Evolutionary conservation across 2,888 invertebrate species (phyloP).

Genomic region (Lasioglossum marginatum): DNA sequence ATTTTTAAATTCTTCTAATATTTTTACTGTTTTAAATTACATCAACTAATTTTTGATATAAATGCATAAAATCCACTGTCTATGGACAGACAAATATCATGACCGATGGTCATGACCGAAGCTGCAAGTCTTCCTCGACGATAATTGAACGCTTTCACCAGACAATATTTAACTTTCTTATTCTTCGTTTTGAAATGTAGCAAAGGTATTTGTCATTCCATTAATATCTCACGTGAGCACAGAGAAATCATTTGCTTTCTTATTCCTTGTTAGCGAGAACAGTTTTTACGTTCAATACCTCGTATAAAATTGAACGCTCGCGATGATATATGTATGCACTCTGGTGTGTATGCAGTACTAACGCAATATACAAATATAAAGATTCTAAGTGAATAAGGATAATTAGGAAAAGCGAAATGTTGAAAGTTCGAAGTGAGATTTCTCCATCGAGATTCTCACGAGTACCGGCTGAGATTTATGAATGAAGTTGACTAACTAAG

Average conservation of each 20-base stretch:
- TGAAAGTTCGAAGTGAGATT: slow-evolving; percentile 40
- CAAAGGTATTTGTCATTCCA: not conserved
- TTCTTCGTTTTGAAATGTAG: slow-evolving; percentile 3
- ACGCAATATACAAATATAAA: not conserved
- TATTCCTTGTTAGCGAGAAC: not conserved
- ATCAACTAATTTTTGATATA: no score
- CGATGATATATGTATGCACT: not conserved
- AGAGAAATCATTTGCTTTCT: not conserved
- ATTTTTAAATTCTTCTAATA: no score
- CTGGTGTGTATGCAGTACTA: not conserved
- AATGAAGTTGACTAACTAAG: slow-evolving; percentile 36
- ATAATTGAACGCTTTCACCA: slow-evolving; percentile 7
- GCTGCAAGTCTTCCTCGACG: not conserved
- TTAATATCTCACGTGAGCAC: slow-evolving; percentile 5
- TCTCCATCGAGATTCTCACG: slow-evolving; percentile 37
- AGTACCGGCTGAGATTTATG: slow-evolving; percentile 16
- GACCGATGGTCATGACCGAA: not conserved
- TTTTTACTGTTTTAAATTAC: no score
- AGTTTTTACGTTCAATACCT: not conserved
- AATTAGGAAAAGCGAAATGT: slow-evolving; percentile 18
- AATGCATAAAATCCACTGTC: no score
- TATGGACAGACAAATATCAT: no score
- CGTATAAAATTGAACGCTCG: not conserved
- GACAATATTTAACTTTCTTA: slow-evolving; percentile 5
- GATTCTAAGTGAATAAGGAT: slow-evolving; percentile 1